These are phyloP conservation scores for Propithecus perrieri DNA, from an alignment of 2,797 vertebrate species.

Conservation along the genomic window DNA sequence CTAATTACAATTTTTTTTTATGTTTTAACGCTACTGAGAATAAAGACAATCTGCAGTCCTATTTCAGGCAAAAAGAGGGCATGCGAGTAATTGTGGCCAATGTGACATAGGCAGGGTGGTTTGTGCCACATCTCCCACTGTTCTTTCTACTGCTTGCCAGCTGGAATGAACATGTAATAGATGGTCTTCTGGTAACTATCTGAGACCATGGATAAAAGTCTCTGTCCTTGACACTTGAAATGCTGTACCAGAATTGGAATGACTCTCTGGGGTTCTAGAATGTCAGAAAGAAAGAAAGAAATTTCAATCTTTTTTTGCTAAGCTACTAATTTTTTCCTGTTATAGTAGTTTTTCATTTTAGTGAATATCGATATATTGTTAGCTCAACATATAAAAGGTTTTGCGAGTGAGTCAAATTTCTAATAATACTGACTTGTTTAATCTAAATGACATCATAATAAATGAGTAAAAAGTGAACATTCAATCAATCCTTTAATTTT, in stretches of 20 bases:
- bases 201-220: neutral
- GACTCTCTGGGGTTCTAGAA: neutral
- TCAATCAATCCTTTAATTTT: neutral
- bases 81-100: neutral
- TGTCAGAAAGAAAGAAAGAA: neutral
- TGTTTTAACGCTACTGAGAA: neutral
- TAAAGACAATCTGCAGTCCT: neutral
- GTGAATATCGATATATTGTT: neutral
- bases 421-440: neutral
- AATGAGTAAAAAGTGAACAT: neutral
- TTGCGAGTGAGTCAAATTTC: neutral
- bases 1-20: neutral
- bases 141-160: neutral
- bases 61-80: neutral
- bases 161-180: neutral
- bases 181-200: neutral
- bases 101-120: neutral
- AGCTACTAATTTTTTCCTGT: neutral
- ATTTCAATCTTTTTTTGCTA: neutral
- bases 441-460: neutral
- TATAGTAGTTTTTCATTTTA: neutral
- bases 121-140: neutral
- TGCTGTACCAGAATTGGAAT: neutral
- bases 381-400: neutral
- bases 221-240: neutral